Base-by-base conservation (phyloP, 2,797 vertebrate species). In the Danionella dracula region DNA sequence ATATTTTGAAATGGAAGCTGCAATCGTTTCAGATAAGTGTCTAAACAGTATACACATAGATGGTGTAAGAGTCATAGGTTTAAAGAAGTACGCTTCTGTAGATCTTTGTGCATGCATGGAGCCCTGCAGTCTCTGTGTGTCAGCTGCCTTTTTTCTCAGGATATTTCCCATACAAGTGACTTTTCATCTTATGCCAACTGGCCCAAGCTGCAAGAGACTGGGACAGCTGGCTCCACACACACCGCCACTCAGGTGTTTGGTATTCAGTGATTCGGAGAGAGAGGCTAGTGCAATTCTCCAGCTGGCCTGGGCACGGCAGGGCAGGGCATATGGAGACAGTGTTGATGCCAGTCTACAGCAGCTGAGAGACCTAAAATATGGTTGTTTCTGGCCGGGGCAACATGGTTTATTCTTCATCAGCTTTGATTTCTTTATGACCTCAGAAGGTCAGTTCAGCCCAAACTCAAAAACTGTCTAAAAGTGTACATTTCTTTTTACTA, bases 241-340 rank as follows among this genome's bases (percentile, higher is more conserved):
- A 45, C 49, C 48, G 48, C 35, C 40, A 35, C 51, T 75, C 57
- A 16, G 60, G 79, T 81, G 85, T 77, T 29, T 80, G 78, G 77
- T 82, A 78, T 32, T 59, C 34, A 54, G 48, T 71, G 32, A 45
- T 54, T 23, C 69, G 61, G 59, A 45, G 68, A 51, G 72, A 58
- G 56, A 63, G 66, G 67, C 67, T 2, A 37, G 48, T 55, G 32
- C 71, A 78, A 87, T 86, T 86, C 81, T 77, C 80, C 45, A 53
- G 32, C 64, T 63, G n/a, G n/a, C n/a, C n/a, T n/a, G 85, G 87
- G 83, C 70, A 76, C 73, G 83, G 79, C 64, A 65, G 85, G 87
- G 83, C 70, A 76, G 74, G 83, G 79, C 78, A 74, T 59, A 72
- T 68, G 72, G 74, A 79, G 63, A 63, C 55, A 7, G 15, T 13